Evolutionary conservation across 2,113 vertebrate genomes (phyloP).

Genomic region (Callipepla californica): DNA sequence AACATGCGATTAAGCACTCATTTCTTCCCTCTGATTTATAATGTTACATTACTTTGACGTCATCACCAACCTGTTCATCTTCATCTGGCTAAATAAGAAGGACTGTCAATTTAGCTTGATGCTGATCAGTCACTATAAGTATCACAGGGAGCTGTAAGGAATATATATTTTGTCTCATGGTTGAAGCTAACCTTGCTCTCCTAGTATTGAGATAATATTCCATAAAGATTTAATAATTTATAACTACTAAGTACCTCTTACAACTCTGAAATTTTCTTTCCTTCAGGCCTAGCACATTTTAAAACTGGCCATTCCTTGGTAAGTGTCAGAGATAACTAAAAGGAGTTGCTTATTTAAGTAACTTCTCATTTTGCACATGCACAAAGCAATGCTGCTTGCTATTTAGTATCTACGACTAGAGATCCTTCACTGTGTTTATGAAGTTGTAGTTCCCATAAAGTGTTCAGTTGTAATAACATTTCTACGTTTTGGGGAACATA

Average conservation of each 20-base stretch:
- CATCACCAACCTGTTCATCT: not conserved
- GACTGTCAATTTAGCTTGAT: not conserved
- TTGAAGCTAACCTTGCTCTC: not conserved
- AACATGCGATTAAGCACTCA: not conserved
- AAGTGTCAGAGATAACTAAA: conserved; percentile 22
- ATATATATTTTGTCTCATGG: not conserved
- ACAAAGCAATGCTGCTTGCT: not conserved
- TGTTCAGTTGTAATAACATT: not conserved
- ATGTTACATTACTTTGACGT: not conserved
- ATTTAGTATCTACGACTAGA: conserved; percentile 53
- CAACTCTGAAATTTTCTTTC: conserved; percentile 12
- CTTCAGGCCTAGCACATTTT: not conserved
- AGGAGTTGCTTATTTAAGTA: conserved; percentile 1
- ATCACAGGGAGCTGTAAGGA: not conserved
- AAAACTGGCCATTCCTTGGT: conserved; percentile 21
- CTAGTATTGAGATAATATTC: conserved; percentile 1
- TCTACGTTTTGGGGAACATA: not conserved
- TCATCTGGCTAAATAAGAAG: not conserved
- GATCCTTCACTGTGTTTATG: conserved; percentile 5
- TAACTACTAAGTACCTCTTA: conserved; percentile 36
- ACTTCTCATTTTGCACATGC: not conserved
- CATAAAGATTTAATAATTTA: conserved; percentile 6
- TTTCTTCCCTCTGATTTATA: not conserved
- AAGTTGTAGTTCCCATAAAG: conserved; percentile 9
- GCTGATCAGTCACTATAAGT: not conserved